These are phyloP conservation scores for Drosophila nr. fundita DNA, from an alignment of 2,888 invertebrate species.

Conservation along the genomic window DNA sequence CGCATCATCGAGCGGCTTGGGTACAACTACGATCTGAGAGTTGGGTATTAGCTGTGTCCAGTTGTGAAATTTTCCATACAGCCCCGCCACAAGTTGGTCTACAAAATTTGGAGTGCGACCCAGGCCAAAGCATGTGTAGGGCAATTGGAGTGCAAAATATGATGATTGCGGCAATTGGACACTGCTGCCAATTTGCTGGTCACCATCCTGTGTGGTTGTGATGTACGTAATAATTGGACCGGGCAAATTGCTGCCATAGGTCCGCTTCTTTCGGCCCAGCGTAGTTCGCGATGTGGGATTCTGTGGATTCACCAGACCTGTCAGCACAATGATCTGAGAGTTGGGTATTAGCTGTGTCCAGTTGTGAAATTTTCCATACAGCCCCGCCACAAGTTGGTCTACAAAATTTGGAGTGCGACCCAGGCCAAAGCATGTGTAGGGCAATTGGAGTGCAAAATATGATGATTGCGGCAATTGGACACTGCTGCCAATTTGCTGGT, in stretches of 20 bases:
- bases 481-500: conserved; percentile 91
- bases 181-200: conserved; percentile 91
- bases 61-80: conserved; percentile 89
- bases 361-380: conserved; percentile 89
- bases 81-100: conserved; percentile 93
- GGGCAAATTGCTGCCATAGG: conserved; percentile 95
- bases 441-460: conserved; percentile 96
- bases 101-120: conserved; percentile 99
- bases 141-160: conserved; percentile 96
- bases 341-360: conserved; percentile 98
- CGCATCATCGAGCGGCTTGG: conserved; percentile 91
- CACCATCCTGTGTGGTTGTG: conserved; percentile 95
- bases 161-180: conserved; percentile 96
- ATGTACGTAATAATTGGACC: conserved; percentile 95
- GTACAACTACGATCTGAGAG: conserved; percentile 98
- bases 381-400: conserved; percentile 93
- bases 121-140: conserved; percentile 98
- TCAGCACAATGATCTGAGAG: conserved; percentile 96
- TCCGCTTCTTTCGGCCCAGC: conserved; percentile 90
- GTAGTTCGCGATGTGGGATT: conserved; percentile 90
- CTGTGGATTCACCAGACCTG: conserved; percentile 90
- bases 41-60: conserved; percentile 98
- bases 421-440: conserved; percentile 98
- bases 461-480: conserved; percentile 96
- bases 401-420: conserved; percentile 99